A percentile compares a stretch with the other conserved stretches of the same genome.
These are phyloP conservation scores for Eulimnadia texana DNA, from an alignment of 1,140 invertebrate genomes.

Conservation along the genomic window DNA sequence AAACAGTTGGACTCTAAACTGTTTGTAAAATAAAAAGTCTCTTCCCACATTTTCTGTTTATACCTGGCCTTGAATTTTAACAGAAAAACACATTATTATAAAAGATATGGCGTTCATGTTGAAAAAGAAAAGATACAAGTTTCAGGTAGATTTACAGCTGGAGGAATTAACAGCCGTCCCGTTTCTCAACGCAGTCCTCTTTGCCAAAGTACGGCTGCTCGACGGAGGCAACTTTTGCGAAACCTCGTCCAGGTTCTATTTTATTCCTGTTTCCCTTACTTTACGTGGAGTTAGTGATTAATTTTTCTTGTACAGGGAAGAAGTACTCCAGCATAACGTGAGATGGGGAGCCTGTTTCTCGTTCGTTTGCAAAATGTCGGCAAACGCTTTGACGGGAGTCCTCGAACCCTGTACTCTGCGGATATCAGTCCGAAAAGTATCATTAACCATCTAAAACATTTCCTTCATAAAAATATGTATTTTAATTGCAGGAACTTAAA, in stretches of 20 bases:
- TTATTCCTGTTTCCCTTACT: not conserved
- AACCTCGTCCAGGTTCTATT: constrained; percentile 59
- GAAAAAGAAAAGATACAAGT: constrained; percentile 96
- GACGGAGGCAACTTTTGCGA: constrained; percentile 87
- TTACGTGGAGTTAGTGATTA: not conserved
- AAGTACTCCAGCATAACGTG: constrained; percentile 83
- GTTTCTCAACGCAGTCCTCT: constrained; percentile 87
- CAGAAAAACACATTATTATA: not conserved
- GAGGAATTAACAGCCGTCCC: constrained; percentile 91
- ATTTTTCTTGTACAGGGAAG: too few species aligned
- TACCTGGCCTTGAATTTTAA: not conserved
- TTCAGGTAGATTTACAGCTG: constrained; percentile 75
- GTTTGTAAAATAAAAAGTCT: not conserved
- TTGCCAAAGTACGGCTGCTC: constrained; percentile 82
- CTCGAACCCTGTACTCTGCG: constrained; percentile 80
- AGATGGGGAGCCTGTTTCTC: constrained; percentile 78
- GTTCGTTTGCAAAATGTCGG: constrained; percentile 93
- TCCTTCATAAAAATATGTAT: too few species aligned
- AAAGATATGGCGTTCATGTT: constrained; percentile 75
- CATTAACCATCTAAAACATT: constrained; percentile 23
- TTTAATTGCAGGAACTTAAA: constrained; percentile 50
- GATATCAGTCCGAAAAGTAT: constrained; percentile 88
- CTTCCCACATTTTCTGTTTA: not conserved
- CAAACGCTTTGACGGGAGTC: constrained; percentile 82
- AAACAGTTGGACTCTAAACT: too few species aligned